Evolutionary conservation across 1,140 invertebrate species (phyloP), one percentile per base, ranked within the genome.

Genomic region (Nixonia krombeini): DNA sequence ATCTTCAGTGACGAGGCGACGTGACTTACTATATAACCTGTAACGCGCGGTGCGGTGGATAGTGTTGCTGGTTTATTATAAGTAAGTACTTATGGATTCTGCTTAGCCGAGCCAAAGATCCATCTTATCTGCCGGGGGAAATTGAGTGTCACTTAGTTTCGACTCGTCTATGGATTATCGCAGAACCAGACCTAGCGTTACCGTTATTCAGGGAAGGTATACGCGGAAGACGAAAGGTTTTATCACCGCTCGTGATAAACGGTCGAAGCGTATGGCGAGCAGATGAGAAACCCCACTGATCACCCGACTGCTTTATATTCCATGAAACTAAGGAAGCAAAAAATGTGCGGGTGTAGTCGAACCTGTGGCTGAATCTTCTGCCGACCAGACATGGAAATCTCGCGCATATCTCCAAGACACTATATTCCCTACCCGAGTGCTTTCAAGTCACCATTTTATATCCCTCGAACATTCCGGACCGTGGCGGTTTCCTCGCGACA

Each of bases 1-100:
- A 81, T 68, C 57, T 41, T 21, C 73, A 52, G 23, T 79, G 78
- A 80, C 77, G 71, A 76, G 71, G 66, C 63, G 73, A 78, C 74
- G 70, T 69, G 71, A 51, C 59, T 70, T 72, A 70, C 58, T 72
- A 58, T 46, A 44, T 41, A 55, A 40, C 52, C 50, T 50, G 66
- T 45, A 61, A 70, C 40, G n/a, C 37, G 6, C 37, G 9, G 15
- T 16, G 51, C 55, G 37, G 59, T 66, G 66, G 53, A 49, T 70
- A 58, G 52, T 50, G 55, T 46, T 56, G 44, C 64, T 46, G 53
- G 35, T 66, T 79, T 75, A 78, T 77, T 77, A 78, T 74, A 78
- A 80, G 78, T 76, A 75, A 73, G 75, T 70, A 69, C 53, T 49
- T 72, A 65, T 62, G 61, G 49, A 64, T 70, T 62, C 53, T 41